These are phyloP conservation scores for Nothura maculosa DNA, from an alignment of 2,797 vertebrate species.

Conservation along the genomic window DNA sequence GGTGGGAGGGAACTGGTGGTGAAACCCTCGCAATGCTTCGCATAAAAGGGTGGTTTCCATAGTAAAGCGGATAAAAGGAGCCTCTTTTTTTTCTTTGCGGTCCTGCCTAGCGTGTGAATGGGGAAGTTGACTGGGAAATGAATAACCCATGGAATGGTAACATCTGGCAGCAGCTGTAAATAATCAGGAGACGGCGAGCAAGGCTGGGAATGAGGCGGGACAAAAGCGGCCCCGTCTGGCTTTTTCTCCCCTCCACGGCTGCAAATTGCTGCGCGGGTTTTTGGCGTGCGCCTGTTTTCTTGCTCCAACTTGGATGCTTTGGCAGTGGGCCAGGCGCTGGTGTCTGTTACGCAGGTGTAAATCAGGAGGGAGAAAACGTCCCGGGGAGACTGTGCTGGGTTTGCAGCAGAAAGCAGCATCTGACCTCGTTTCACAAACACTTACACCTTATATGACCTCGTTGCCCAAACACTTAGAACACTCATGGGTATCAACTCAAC, in stretches of 20 bases:
- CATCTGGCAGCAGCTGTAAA: constrained; percentile 58
- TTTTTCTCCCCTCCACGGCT: not conserved
- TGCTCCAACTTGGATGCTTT: too few species aligned
- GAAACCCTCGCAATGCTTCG: not conserved
- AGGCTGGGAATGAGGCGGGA: not conserved
- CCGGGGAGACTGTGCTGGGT: accelerated
- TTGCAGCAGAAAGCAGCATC: not conserved
- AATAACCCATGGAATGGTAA: not conserved
- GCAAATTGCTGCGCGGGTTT: not conserved
- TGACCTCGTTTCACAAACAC: not conserved
- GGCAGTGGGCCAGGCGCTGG: not conserved
- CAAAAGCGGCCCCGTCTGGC: accelerated
- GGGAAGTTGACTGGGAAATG: not conserved
- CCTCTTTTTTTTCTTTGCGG: constrained; percentile 28
- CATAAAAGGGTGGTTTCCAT: constrained; percentile 61
- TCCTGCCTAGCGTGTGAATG: not conserved
- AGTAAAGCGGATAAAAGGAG: constrained; percentile 61
- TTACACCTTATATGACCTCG: too few species aligned
- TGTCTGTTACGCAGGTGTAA: not conserved
- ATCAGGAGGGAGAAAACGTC: not conserved
- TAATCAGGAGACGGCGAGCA: not conserved
- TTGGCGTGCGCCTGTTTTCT: not conserved
- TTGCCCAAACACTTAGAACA: not conserved
- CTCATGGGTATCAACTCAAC: not conserved
- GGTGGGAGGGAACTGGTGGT: not conserved